phyloP scores from a whole-genome alignment of 2,113 vertebrate species.

The Theropithecus gelada region DNA sequence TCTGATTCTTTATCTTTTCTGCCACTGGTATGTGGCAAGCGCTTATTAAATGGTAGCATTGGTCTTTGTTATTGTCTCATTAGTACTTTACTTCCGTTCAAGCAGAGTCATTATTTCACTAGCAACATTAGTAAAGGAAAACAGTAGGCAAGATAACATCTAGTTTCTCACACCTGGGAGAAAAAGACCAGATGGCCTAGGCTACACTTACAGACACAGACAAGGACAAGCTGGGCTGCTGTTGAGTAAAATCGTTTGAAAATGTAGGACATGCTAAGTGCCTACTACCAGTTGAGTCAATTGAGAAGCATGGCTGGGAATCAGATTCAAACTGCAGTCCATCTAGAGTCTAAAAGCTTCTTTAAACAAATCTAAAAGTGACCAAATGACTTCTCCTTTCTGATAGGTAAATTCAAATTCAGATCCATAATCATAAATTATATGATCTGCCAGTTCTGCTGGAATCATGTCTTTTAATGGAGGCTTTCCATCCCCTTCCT shows the following conservation, averaged over 20 bases:
- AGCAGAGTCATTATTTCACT: neutral
- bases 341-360: neutral
- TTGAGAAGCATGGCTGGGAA: neutral
- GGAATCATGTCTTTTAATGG: neutral
- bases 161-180: neutral
- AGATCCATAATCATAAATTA: neutral
- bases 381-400: neutral
- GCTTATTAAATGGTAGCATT: neutral
- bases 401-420: neutral
- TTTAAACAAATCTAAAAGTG: neutral
- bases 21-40: neutral
- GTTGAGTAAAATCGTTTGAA: neutral
- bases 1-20: neutral
- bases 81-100: conserved; percentile 32
- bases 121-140: neutral
- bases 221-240: neutral
- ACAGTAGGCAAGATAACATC: conserved; percentile 1
- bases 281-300: neutral
- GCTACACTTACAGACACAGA: neutral
- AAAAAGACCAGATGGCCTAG: conserved; percentile 36
- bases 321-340: neutral
- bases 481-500: neutral
- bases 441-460: neutral
- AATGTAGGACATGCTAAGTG: neutral
- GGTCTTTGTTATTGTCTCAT: conserved; percentile 20